Evolutionary conservation across 2,888 invertebrate genomes (phyloP).

Genomic region (Drosophila siamana): DNA sequence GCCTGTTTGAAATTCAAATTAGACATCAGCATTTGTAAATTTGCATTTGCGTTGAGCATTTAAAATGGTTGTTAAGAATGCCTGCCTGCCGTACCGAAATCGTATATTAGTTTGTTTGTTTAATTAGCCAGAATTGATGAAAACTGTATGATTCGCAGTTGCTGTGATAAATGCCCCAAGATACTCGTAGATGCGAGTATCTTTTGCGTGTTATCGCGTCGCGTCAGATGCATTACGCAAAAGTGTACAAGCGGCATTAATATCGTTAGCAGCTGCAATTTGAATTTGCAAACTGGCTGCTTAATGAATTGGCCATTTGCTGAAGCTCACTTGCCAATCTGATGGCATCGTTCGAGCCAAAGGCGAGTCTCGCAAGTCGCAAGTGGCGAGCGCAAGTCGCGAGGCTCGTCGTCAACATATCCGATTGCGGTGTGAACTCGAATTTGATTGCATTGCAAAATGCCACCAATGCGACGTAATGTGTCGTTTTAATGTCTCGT

Average conservation of each 20-base stretch:
- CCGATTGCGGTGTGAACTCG: conserved; percentile 54
- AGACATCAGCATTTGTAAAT: conserved; percentile 78
- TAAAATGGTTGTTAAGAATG: conserved; percentile 59
- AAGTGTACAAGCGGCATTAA: conserved; percentile 52
- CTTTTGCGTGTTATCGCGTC: conserved; percentile 25
- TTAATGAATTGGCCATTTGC: conserved; percentile 68
- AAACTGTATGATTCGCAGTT: conserved; percentile 25
- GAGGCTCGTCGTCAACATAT: conserved; percentile 48
- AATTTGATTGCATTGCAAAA: conserved; percentile 62
- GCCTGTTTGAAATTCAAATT: conserved; percentile 79
- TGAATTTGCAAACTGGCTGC: conserved; percentile 19
- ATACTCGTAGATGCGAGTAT: conserved; percentile 15
- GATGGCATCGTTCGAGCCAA: conserved; percentile 41
- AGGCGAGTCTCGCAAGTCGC: conserved; percentile 2
- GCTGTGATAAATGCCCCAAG: conserved; percentile 18
- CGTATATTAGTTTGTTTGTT: conserved; percentile 57
- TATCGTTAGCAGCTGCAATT: conserved; percentile 45
- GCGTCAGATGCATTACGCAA: conserved; percentile 46
- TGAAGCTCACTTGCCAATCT: conserved; percentile 43
- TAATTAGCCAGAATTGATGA: conserved; percentile 60
- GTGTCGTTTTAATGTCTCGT: conserved; percentile 62
- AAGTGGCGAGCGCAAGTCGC: not conserved
- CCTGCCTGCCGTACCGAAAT: conserved; percentile 66
- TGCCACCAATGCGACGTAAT: conserved; percentile 58
- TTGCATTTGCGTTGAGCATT: conserved; percentile 71